These are phyloP conservation scores for Rhizoglyphus robini DNA, from an alignment of 1,140 invertebrate genomes.

Conservation along the genomic window DNA sequence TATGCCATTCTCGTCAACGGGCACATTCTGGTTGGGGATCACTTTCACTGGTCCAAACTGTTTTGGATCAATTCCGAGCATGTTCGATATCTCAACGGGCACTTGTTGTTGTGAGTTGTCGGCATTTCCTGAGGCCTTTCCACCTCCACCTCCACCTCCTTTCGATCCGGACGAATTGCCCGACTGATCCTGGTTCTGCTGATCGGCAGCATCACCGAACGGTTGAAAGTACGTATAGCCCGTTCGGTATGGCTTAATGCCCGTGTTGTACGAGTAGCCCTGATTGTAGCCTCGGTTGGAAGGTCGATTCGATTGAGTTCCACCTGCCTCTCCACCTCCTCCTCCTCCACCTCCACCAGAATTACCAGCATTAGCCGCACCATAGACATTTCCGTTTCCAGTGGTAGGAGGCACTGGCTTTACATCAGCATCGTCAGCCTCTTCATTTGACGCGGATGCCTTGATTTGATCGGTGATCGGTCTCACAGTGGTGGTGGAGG, in stretches of 20 bases:
- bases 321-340: background rate
- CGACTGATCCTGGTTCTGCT: no score
- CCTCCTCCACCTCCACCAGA: background rate
- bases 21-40: background rate
- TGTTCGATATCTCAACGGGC: conserved; percentile 5
- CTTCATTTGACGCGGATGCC: background rate
- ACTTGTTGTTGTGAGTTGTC: background rate
- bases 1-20: conserved; percentile 6
- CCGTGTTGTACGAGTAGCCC: conserved; percentile 18
- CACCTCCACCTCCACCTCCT: background rate
- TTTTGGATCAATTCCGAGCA: conserved; percentile 14
- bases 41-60: conserved; percentile 1
- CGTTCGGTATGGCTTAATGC: conserved; percentile 12
- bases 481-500: background rate
- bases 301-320: background rate
- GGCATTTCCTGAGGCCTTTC: background rate
- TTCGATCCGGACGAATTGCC: no score
- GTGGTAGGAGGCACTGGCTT: background rate
- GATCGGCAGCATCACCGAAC: conserved; percentile 12
- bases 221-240: conserved; percentile 19
- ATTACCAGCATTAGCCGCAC: background rate
- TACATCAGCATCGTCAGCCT: background rate
- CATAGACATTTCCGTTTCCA: conserved; percentile 9
- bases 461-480: conserved; percentile 3
- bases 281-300: conserved; percentile 4